Conservation (phyloP, 2,888 invertebrate genomes). For the Lasioglossum leucozonium region DNA sequence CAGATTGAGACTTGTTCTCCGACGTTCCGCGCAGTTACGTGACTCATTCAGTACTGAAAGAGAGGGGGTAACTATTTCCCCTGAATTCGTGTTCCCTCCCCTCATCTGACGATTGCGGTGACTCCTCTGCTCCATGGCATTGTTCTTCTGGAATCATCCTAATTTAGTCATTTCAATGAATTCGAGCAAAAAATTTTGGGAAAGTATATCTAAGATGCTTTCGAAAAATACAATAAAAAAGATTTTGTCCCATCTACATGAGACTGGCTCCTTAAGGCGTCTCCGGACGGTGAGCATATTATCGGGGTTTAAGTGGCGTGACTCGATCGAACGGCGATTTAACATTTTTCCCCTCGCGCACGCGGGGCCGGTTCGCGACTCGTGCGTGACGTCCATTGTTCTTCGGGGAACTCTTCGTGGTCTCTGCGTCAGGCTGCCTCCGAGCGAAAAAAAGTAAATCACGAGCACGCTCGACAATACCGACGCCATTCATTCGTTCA, state of each 20-base stretch:
- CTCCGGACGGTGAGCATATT: slow-evolving; percentile 75
- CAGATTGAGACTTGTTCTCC: too few relatives aligned
- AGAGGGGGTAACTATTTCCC: too few relatives aligned
- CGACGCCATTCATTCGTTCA: slow-evolving; percentile 50
- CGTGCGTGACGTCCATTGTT: slow-evolving; percentile 79
- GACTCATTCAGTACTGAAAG: too few relatives aligned
- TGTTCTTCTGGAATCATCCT: too few relatives aligned
- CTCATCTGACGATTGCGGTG: too few relatives aligned
- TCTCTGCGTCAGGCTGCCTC: slow-evolving; percentile 77
- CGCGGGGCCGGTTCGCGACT: slow-evolving; percentile 34
- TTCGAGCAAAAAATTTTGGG: background rate
- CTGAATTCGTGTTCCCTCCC: too few relatives aligned
- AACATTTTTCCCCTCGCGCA: slow-evolving; percentile 68
- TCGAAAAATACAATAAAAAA: background rate
- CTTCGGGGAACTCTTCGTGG: slow-evolving; percentile 78
- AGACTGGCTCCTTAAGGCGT: slow-evolving; percentile 37
- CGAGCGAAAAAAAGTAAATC: slow-evolving; percentile 55
- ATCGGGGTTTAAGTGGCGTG: slow-evolving; percentile 80
- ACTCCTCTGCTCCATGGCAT: too few relatives aligned
- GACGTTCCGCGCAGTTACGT: too few relatives aligned
- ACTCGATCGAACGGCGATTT: slow-evolving; percentile 81
- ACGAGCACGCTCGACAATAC: slow-evolving; percentile 46
- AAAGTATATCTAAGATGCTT: background rate
- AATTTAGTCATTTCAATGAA: too few relatives aligned
- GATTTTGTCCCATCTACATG: slow-evolving; percentile 3